phyloP scores from a whole-genome alignment of 2,888 invertebrate genomes.

The Folsomia manolachei region DNA sequence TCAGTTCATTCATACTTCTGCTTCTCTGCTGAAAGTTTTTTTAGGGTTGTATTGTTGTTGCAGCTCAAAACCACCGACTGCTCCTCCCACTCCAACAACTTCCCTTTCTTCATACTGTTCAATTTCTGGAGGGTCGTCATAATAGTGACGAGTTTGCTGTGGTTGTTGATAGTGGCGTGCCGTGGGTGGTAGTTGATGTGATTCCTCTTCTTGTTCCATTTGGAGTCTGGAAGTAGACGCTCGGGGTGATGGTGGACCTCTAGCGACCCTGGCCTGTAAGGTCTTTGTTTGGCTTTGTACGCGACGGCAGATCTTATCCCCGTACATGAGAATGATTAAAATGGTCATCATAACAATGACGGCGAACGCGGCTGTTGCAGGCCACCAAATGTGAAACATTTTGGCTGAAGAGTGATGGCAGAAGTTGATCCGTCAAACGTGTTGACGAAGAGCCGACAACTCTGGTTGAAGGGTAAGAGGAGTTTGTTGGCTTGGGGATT shows the following conservation, averaged over 20 bases:
- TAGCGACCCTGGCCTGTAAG: slow-evolving; percentile 16
- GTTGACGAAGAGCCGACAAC: slow-evolving; percentile 25
- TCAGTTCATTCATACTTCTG: slow-evolving; percentile 27
- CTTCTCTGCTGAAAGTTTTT: slow-evolving; percentile 18
- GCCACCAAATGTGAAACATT: slow-evolving; percentile 75
- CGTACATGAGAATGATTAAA: slow-evolving; percentile 71
- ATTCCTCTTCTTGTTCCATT: neutral
- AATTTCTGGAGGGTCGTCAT: neutral
- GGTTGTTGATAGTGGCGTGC: slow-evolving; percentile 14
- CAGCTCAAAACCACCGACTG: slow-evolving; percentile 24
- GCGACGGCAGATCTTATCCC: slow-evolving; percentile 64
- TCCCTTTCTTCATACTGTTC: slow-evolving; percentile 4
- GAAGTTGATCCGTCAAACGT: slow-evolving; percentile 19
- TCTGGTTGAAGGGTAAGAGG: slow-evolving; percentile 56
- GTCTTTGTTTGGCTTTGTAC: slow-evolving; percentile 30
- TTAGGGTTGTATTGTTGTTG: slow-evolving; percentile 19
- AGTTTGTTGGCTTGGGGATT: slow-evolving; percentile 77
- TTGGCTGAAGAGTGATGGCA: slow-evolving; percentile 15
- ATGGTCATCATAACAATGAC: slow-evolving; percentile 73
- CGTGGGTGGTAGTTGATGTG: neutral
- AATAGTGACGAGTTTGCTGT: neutral
- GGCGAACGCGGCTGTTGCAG: slow-evolving; percentile 70
- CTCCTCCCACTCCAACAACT: too few species aligned
- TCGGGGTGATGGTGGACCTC: neutral
- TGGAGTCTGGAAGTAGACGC: neutral